phyloP scores from a whole-genome alignment of 2,888 invertebrate species.

The Mellilla xanthometata region DNA sequence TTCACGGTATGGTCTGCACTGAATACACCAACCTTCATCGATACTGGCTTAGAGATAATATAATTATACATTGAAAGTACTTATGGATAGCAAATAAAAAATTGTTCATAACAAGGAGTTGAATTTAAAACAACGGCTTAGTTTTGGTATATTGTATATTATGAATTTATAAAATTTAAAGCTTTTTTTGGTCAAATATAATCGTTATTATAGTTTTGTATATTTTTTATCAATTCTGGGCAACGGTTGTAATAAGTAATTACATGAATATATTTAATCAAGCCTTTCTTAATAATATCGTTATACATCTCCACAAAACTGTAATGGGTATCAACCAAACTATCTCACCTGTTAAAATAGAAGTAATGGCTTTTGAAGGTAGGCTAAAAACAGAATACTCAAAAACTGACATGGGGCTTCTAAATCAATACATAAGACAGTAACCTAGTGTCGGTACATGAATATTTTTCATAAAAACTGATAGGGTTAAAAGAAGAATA shows the following conservation, averaged over 20 bases:
- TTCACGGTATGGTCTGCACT: slow-evolving; percentile 19
- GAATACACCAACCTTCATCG: slow-evolving; percentile 23
- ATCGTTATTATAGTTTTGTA: slow-evolving; percentile 46
- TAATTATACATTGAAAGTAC: slow-evolving; percentile 59
- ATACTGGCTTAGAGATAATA: slow-evolving; percentile 43
- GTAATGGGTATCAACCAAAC: too few relatives aligned
- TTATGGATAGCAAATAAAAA: slow-evolving; percentile 59
- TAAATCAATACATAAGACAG: too few relatives aligned
- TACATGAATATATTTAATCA: too few relatives aligned
- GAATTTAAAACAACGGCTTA: slow-evolving; percentile 34
- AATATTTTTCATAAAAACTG: too few relatives aligned
- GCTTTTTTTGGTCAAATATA: slow-evolving; percentile 67
- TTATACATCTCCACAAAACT: too few relatives aligned
- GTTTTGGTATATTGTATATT: slow-evolving; percentile 61
- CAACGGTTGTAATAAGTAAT: neutral
- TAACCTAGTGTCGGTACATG: too few relatives aligned
- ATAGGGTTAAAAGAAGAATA: too few relatives aligned
- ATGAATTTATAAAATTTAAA: slow-evolving; percentile 74
- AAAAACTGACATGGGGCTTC: too few relatives aligned
- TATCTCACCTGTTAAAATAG: too few relatives aligned
- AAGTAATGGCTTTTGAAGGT: too few relatives aligned
- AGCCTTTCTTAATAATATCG: too few relatives aligned
- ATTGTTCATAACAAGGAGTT: slow-evolving; percentile 48
- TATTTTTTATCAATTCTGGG: slow-evolving; percentile 27
- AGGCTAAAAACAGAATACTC: too few relatives aligned